Evolutionary conservation across 2,888 invertebrate species (phyloP).

Genomic region (Euplagia quadripunctaria): DNA sequence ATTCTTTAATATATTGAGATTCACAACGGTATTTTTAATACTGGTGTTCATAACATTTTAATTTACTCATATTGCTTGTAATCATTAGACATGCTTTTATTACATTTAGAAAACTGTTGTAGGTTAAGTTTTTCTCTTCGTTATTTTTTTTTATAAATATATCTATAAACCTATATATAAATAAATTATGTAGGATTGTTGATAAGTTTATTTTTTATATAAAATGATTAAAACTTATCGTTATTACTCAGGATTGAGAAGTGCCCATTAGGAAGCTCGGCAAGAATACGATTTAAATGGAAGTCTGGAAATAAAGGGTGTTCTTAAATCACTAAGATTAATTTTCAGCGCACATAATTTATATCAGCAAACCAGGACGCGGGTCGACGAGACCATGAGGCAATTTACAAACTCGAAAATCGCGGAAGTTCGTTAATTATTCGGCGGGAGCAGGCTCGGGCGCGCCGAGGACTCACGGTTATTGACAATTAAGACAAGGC

Average conservation of each 20-base stretch:
- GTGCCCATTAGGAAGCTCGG: constrained; percentile 41
- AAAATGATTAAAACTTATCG: background rate
- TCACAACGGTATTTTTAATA: too few species aligned
- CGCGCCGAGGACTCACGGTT: constrained; percentile 80
- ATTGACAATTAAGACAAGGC: constrained; percentile 86
- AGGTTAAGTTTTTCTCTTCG: too few species aligned
- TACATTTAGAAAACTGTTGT: too few species aligned
- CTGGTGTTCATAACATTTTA: too few species aligned
- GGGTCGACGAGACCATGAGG: constrained; percentile 85
- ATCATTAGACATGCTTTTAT: too few species aligned
- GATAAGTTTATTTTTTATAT: background rate
- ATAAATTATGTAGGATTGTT: background rate
- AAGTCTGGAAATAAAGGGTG: constrained; percentile 70
- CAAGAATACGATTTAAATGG: constrained; percentile 61
- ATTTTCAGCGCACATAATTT: constrained; percentile 85
- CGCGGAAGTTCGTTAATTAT: constrained; percentile 87
- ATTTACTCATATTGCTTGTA: too few species aligned
- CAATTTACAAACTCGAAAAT: constrained; percentile 87
- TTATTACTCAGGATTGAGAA: constrained; percentile 1
- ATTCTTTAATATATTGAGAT: too few species aligned
- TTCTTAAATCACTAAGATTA: constrained; percentile 83
- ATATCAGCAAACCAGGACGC: constrained; percentile 82
- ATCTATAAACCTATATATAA: too few species aligned
- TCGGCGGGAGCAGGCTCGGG: constrained; percentile 76
- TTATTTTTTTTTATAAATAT: too few species aligned